Conservation (phyloP, 2,797 vertebrate genomes). For the Fistularia tabacaria region DNA sequence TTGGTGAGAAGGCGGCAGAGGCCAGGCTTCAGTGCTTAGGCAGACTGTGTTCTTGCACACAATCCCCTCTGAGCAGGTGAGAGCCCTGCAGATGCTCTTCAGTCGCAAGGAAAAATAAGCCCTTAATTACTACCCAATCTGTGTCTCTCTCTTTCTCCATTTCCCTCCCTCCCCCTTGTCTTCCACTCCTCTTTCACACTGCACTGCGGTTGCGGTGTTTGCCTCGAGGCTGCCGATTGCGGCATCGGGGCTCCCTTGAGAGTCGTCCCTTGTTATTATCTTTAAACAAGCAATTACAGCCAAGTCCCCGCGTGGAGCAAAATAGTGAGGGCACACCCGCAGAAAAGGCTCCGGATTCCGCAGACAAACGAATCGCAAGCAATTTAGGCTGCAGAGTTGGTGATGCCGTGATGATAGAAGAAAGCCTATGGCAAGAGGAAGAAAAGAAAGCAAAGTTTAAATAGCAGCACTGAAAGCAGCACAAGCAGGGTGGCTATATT, state of each 20-base stretch:
- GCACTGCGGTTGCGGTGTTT: conserved; percentile 55
- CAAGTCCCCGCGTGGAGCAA: conserved; percentile 53
- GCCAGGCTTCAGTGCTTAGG: conserved; percentile 19
- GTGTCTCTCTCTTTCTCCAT: conserved; percentile 20
- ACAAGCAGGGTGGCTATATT: conserved; percentile 42
- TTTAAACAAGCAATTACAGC: conserved; percentile 75
- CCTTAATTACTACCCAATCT: conserved; percentile 68
- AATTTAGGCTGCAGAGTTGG: conserved; percentile 50
- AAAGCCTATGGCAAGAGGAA: conserved; percentile 28
- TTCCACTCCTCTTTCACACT: conserved; percentile 37
- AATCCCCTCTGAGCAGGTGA: conserved; percentile 63
- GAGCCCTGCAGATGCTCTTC: conserved; percentile 61
- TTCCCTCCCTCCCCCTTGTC: conserved; percentile 26
- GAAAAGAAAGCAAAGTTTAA: conserved; percentile 47
- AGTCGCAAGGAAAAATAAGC: conserved; percentile 62
- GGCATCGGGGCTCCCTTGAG: conserved; percentile 52
- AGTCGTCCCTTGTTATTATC: conserved; percentile 73
- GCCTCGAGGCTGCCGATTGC: conserved; percentile 65
- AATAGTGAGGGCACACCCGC: conserved; percentile 64
- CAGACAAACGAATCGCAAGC: conserved; percentile 45
- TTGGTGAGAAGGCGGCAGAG: conserved; percentile 23
- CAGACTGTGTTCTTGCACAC: neutral
- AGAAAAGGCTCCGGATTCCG: conserved; percentile 52
- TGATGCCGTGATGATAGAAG: conserved; percentile 37
- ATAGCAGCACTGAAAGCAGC: conserved; percentile 44